phyloP scores from a whole-genome alignment of 1,140 invertebrate species.

The Lordiphosa mommai region DNA sequence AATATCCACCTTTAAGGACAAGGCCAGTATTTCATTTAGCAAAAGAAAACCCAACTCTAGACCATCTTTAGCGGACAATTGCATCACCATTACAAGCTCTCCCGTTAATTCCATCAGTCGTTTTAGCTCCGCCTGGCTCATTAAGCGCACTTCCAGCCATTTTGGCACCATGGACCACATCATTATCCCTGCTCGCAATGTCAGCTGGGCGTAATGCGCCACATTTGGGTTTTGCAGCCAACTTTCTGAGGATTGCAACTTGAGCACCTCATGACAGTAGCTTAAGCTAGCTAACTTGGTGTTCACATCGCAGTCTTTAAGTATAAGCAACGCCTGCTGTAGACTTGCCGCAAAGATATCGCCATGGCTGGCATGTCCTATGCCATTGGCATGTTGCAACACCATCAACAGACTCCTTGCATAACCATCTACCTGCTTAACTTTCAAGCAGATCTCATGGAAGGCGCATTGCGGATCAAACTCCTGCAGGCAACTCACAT shows the following conservation, averaged over 20 bases:
- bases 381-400: constrained; percentile 44
- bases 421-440: constrained; percentile 36
- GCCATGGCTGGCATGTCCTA: constrained; percentile 46
- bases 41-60: constrained; percentile 24
- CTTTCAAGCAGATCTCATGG: constrained; percentile 26
- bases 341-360: constrained; percentile 48
- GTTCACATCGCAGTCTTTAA: constrained; percentile 59
- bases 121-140: constrained; percentile 25
- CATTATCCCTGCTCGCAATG: constrained; percentile 32
- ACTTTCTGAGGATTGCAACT: constrained; percentile 17
- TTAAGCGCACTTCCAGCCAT: constrained; percentile 39
- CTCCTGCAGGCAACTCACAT: constrained; percentile 41
- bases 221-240: constrained; percentile 28
- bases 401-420: constrained; percentile 46
- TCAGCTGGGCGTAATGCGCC: constrained; percentile 36
- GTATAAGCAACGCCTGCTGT: constrained; percentile 40
- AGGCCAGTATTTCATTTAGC: constrained; percentile 33
- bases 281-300: constrained; percentile 47
- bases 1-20: background rate
- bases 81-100: constrained; percentile 24
- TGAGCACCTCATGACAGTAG: constrained; percentile 55
- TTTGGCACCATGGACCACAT: constrained; percentile 51
- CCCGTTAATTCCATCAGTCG: constrained; percentile 2
- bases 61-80: background rate
- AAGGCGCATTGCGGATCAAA: constrained; percentile 53